phyloP scores from a whole-genome alignment of 92 coral and sea anemone species.

The Palythoa grandiflora region DNA sequence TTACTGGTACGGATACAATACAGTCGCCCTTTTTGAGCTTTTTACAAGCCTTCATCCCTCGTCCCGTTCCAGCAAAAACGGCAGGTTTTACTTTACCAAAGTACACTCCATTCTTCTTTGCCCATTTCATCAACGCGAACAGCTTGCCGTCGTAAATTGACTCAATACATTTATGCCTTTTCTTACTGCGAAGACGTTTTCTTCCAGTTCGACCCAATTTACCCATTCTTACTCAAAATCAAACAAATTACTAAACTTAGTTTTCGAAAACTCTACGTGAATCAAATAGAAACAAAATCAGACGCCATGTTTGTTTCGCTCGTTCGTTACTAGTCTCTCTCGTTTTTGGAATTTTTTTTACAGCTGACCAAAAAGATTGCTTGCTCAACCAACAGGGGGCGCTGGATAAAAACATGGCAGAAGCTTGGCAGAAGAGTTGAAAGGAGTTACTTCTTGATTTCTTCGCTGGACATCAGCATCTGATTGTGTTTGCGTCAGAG shows the following conservation, averaged over 20 bases:
- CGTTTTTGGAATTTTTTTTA: too few species aligned
- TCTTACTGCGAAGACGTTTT: neutral
- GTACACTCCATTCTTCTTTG: slow-evolving; percentile 78
- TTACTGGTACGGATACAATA: slow-evolving; percentile 82
- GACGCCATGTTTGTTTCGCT: too few species aligned
- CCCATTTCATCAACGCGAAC: slow-evolving; percentile 85
- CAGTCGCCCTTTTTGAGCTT: slow-evolving; percentile 61
- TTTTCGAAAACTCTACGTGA: too few species aligned
- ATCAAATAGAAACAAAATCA: too few species aligned
- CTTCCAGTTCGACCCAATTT: slow-evolving; percentile 46
- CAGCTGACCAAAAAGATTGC: slow-evolving; percentile 12
- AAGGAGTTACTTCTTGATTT: neutral
- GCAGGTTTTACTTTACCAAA: slow-evolving; percentile 83
- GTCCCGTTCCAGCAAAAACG: slow-evolving; percentile 73
- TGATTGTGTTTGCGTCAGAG: neutral
- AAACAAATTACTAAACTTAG: too few species aligned
- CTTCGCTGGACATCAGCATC: neutral
- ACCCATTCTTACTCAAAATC: neutral
- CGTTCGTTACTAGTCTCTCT: too few species aligned
- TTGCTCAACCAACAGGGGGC: slow-evolving; percentile 22
- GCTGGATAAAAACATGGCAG: slow-evolving; percentile 35
- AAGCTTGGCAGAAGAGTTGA: neutral
- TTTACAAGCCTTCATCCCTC: slow-evolving; percentile 82
- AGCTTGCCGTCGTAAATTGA: slow-evolving; percentile 64
- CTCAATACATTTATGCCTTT: neutral